A percentile compares a stretch with the other conserved stretches of the same genome.
Evolutionary conservation across 2,888 invertebrate species (phyloP).

Genomic region (Ichneumoninae sp.): DNA sequence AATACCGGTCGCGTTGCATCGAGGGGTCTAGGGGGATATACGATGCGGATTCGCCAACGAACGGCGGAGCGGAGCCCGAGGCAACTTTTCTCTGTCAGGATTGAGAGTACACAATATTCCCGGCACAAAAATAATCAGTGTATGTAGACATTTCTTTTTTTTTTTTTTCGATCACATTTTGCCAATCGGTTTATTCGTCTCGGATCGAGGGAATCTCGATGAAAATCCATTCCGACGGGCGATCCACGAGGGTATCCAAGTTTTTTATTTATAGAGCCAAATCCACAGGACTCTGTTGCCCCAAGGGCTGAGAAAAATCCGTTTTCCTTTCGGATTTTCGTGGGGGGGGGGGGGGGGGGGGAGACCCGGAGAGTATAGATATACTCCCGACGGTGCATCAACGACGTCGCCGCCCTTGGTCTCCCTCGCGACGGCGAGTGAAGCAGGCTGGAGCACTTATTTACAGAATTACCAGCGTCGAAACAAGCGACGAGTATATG

Average conservation of each 20-base stretch:
- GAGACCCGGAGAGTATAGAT: conserved; percentile 8
- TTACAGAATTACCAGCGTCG: conserved; percentile 60
- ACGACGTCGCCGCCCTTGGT: conserved; percentile 15
- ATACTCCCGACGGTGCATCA: not conserved
- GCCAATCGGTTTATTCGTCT: not conserved
- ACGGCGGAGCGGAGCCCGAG: not conserved
- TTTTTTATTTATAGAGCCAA: conserved; percentile 41
- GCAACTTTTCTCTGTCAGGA: conserved; percentile 23
- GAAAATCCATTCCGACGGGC: conserved; percentile 20
- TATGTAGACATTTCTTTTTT: not conserved
- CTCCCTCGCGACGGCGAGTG: conserved; percentile 13
- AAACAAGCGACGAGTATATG: conserved; percentile 45
- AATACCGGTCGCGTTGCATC: conserved; percentile 40
- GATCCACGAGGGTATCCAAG: conserved; percentile 32
- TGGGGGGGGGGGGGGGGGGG: not conserved
- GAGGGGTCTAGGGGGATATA: not conserved
- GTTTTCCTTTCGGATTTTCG: conserved; percentile 59
- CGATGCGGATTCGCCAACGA: not conserved
- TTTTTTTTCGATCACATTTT: not conserved
- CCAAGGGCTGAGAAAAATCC: conserved; percentile 50
- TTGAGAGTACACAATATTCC: conserved; percentile 5
- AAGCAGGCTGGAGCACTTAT: conserved; percentile 48
- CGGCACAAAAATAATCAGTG: not conserved
- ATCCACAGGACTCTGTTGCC: conserved; percentile 48
- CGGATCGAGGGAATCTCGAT: not conserved